A percentile compares a stretch with the other conserved stretches of the same genome.
phyloP scores from a whole-genome alignment of 1,140 invertebrate species.

The Cardiocondyla obscurior region DNA sequence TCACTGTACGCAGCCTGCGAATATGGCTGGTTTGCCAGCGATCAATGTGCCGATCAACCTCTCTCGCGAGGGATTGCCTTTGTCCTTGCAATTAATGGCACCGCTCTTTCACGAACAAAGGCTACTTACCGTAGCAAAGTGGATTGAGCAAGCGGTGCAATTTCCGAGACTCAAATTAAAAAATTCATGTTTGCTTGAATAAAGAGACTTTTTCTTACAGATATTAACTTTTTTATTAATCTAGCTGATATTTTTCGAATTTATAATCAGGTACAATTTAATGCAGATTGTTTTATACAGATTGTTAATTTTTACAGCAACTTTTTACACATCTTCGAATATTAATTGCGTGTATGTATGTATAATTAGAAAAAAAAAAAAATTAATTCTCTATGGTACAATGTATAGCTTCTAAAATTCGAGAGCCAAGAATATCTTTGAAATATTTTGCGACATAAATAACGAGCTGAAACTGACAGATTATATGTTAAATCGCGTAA shows the following conservation, averaged over 20 bases:
- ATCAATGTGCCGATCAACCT: slow-evolving; percentile 93
- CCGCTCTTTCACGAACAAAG: slow-evolving; percentile 90
- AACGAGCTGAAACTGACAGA: no score
- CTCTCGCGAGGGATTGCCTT: slow-evolving; percentile 91
- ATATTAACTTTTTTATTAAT: background rate
- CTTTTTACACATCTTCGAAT: no score
- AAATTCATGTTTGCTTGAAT: slow-evolving; percentile 71
- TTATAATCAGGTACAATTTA: no score
- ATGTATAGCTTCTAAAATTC: no score
- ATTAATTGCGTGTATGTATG: no score
- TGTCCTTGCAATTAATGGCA: slow-evolving; percentile 97
- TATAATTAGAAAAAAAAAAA: no score
- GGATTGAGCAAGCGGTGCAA: slow-evolving; percentile 90
- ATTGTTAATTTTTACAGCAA: no score
- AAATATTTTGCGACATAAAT: no score
- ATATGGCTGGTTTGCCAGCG: slow-evolving; percentile 98
- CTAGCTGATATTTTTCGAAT: background rate
- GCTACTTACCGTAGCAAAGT: slow-evolving; percentile 92
- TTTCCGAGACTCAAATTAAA: slow-evolving; percentile 85
- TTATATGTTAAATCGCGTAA: no score
- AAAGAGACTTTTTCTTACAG: slow-evolving; percentile 40
- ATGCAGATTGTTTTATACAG: no score
- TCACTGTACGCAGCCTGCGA: slow-evolving; percentile 97
- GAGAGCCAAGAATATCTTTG: no score
- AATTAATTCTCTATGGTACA: no score